A percentile compares a stretch with the other conserved stretches of the same genome.
Conservation (phyloP, 92 coral and sea anemone species). For the Palythoa caribaeorum region DNA sequence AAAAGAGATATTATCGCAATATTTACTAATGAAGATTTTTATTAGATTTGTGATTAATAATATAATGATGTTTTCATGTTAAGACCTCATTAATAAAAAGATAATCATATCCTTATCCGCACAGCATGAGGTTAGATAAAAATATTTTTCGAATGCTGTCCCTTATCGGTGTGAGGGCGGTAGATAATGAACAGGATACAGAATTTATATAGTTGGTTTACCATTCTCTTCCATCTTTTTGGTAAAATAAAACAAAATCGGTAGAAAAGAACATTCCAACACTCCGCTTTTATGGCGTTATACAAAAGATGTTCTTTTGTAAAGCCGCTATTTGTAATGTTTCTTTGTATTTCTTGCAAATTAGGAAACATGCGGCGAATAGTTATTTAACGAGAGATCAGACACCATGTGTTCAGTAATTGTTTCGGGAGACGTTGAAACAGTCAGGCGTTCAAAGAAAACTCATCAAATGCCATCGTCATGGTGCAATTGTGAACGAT, state of each 20-base stretch:
- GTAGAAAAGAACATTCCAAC: conserved; percentile 8
- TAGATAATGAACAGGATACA: no score
- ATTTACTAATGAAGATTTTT: neutral
- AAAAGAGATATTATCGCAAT: neutral
- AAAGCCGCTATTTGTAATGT: neutral
- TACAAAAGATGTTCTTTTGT: neutral
- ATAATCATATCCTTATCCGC: neutral
- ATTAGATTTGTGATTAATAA: neutral
- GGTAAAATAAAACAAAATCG: neutral
- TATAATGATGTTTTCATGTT: conserved; percentile 19
- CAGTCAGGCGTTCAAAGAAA: conserved; percentile 10
- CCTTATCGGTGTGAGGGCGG: neutral
- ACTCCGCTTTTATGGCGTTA: conserved; percentile 1
- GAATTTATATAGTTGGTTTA: neutral
- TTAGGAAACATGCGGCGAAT: conserved; percentile 36
- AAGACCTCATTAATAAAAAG: neutral
- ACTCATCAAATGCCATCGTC: neutral
- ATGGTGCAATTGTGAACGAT: neutral
- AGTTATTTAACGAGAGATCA: neutral
- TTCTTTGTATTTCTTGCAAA: conserved; percentile 32
- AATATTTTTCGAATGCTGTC: neutral
- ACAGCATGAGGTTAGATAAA: neutral
- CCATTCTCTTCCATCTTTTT: neutral
- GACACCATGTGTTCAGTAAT: conserved; percentile 44
- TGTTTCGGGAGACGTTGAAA: conserved; percentile 16